Evolutionary conservation across 2,888 invertebrate genomes (phyloP), one percentile per base, ranked within the genome.

Genomic region (Drosophila kokeensis): DNA sequence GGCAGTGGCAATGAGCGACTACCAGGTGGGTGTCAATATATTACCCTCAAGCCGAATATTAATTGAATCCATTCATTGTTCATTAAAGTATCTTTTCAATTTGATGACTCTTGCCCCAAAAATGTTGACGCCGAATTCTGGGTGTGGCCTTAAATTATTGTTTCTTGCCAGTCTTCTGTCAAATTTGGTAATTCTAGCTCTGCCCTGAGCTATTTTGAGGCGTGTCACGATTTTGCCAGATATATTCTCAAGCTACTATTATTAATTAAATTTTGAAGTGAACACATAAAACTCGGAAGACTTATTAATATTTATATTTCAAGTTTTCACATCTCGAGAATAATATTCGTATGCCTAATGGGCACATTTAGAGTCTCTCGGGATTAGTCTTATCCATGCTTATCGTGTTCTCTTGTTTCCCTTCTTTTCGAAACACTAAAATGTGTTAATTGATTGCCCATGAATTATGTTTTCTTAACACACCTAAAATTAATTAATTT

Each of bases 1-100:
- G 91, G 91, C 45, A 91, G 86, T 64, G 91, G 90, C 36, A 90
- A 87, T 59, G 92, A 92, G 69, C 79, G 92, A 58, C 59, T 92
- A 54, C 86, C 91, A 69, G 92, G 93, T 92, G 57, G 45, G 55
- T 52, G 27, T 45, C 45, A 4, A 10, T 2, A 2, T 1, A 24
- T 24, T 15, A 8, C 15, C 27, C 45, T 8, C 24, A 45, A 24
- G 8, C 0, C 38, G 38, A 18, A 18, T 38, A 18, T 38, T 18
- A 18, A 38, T 38, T 18, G 4, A 45, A 24, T 24, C 45, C 15
- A 24, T 45, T 24, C 45, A 1, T 4, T 21, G 21, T 13, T 45
- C 40, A 32, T 32, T 32, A 32, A 32, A 32, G 32, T 32, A 32
- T 36, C 13, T 11, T 11, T 42, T 1, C 10, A 5, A 2, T 42